phyloP scores from a whole-genome alignment of 2,113 vertebrate genomes.

The Sphaerodactylus townsendi region DNA sequence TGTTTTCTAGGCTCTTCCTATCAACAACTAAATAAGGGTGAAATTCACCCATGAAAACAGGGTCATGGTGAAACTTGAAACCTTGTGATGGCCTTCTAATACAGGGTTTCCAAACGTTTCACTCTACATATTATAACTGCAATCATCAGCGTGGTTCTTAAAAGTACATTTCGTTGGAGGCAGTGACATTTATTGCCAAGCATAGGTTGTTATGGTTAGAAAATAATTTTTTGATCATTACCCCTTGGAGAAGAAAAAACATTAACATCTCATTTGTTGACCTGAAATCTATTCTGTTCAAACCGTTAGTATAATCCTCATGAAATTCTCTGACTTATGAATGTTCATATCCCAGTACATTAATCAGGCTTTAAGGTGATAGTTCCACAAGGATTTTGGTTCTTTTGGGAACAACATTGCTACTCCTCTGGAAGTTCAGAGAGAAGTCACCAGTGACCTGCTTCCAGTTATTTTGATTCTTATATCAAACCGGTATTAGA shows the following conservation, averaged over 20 bases:
- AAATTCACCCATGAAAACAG: slow-evolving; percentile 8
- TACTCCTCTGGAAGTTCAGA: no score
- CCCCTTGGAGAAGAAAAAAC: slow-evolving; percentile 37
- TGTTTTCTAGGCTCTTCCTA: slow-evolving; percentile 33
- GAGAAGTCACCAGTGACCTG: not conserved
- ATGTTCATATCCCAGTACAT: no score
- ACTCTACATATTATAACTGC: not conserved
- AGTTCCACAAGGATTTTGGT: no score
- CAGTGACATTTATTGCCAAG: not conserved
- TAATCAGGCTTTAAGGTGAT: no score
- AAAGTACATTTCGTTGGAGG: not conserved
- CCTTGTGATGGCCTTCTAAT: slow-evolving; percentile 11
- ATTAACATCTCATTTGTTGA: not conserved
- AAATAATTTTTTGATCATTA: not conserved
- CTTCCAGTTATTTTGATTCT: not conserved
- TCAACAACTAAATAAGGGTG: slow-evolving; percentile 27
- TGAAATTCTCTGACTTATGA: not conserved
- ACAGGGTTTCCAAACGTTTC: not conserved
- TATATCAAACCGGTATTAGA: not conserved
- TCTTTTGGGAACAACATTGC: no score
- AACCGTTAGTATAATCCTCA: not conserved
- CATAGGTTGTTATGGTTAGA: not conserved
- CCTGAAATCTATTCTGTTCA: not conserved
- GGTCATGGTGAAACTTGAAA: not conserved
- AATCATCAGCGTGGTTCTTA: not conserved